Base-by-base conservation (phyloP, 2,797 vertebrate genomes). In the Pangasius macronema region DNA sequence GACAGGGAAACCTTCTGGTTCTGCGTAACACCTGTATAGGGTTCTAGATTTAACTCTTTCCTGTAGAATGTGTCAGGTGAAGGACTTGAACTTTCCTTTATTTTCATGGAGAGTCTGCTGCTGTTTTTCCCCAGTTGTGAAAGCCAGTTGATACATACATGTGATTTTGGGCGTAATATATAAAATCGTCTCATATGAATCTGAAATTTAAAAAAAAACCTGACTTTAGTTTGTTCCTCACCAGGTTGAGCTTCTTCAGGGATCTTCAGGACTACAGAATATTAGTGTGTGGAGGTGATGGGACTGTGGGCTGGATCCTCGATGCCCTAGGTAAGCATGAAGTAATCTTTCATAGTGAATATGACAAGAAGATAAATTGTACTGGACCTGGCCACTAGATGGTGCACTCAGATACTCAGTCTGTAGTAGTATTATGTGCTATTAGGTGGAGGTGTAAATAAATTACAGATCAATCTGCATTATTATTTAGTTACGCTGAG, bases 301-400 rank as follows among this genome's bases (percentile, higher is more conserved):
- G 98, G 88, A 99, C 98, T 0, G 98, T 98, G 4, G 98, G 98
- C 49, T 99, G 98, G 98, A 96, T 99, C 89, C 95, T 99, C 84
- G 98, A 99, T 77, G 96, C 96, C 86, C 97, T 99, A 88, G 98
- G 98, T 99, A 92, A 94, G 93, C 65, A 18, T 82, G 33, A 10
- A 42, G 13, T 86, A 72, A 93, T 42, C 85, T 91, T 91, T 88
- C 76, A 51, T n/a, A 51, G 14, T 76, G 46, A 76, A 76, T 51
- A 76, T 49, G 13, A 53, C n/a, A 5, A 36, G 0, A 75, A 7
- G 9, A 51, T 11, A 22, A 33, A 9, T 51, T 49, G n/a, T 51
- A 27, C 27, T 36, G 20, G 51, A 57, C 10, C 20, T 30, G 46
- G 27, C 73, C 46, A 79, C 16, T 55, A 79, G 76, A 24, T 79